Base-by-base conservation (phyloP, 53 echinoderm and acorn worm species). In the Antedon mediterranea region DNA sequence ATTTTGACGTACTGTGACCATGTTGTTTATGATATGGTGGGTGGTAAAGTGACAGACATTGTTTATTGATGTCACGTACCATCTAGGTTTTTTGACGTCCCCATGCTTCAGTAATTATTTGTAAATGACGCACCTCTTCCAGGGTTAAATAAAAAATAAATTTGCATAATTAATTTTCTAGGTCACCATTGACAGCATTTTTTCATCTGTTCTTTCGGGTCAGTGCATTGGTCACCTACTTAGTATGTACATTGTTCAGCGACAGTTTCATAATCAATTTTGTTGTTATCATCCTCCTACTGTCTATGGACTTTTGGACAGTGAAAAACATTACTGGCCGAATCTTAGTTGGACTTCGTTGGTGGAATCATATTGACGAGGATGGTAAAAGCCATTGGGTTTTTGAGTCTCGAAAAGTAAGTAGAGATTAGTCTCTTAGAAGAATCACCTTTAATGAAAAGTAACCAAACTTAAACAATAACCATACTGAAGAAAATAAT, bases 351-450 rank as follows among this genome's bases (percentile, higher is more conserved):
- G 94, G 94, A n/a, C 87, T 94, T 82, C 71, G 94, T n/a, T 91
- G 94, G 94, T 94, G 91, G 94, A 94, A 94, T 77, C 91, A 94
- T 75, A 84, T 94, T 9, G 94, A 94, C 41, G 94, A 94, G 30
- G 94, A 94, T 75, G 94, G 94, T 6, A 87, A 85, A 8, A 94
- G 91, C 42, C 94, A 94, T 42, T 94, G 94, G 94, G 89, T 94
- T 28, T 94, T 87, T 77, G 94, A 94, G 72, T 85, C 94, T 13
- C 84, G 89, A 71, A 94, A 89, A 84, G 91, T 91, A 76, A 74
- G 31, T 27, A 74, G 33, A 73, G 57, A n/a, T n/a, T n/a, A n/a
- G n/a, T n/a, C n/a, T n/a, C n/a, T n/a, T n/a, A n/a, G n/a, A n/a
- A n/a, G n/a, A n/a, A n/a, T n/a, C n/a, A n/a, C n/a, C n/a, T n/a